These are phyloP conservation scores for Corythucha ciliata DNA, from an alignment of 2,888 invertebrate genomes.

Conservation along the genomic window DNA sequence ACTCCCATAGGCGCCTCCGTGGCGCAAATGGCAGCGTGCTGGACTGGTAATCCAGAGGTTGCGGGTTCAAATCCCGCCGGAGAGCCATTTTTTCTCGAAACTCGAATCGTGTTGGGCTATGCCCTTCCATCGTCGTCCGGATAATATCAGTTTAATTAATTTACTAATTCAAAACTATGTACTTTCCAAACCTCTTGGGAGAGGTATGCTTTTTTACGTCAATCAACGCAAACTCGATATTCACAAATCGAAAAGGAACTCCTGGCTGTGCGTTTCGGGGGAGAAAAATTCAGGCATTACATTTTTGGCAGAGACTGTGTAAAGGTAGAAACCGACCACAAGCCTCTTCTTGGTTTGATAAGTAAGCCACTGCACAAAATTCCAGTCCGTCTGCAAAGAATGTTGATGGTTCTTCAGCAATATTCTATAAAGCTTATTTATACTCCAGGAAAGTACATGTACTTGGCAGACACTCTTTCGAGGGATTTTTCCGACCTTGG, in stretches of 20 bases:
- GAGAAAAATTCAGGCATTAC: slow-evolving; percentile 38
- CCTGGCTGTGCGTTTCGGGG: slow-evolving; percentile 31
- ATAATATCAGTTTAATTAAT: too few relatives aligned
- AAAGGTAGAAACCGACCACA: slow-evolving; percentile 22
- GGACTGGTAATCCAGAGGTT: too few relatives aligned
- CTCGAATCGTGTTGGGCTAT: too few relatives aligned
- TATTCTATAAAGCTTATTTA: slow-evolving; percentile 28
- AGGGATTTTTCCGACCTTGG: not conserved
- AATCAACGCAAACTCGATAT: slow-evolving; percentile 39
- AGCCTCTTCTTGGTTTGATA: slow-evolving; percentile 20
- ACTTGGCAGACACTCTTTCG: slow-evolving; percentile 2
- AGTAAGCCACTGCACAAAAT: slow-evolving; percentile 22
- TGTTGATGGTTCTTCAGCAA: slow-evolving; percentile 19
- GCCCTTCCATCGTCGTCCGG: too few relatives aligned
- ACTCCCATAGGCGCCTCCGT: too few relatives aligned
- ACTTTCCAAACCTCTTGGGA: slow-evolving; percentile 21
- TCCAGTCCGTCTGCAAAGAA: slow-evolving; percentile 21
- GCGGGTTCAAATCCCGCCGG: too few relatives aligned
- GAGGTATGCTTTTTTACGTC: slow-evolving; percentile 35
- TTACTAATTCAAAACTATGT: too few relatives aligned
- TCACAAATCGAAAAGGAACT: slow-evolving; percentile 42
- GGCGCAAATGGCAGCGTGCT: too few relatives aligned
- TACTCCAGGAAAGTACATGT: slow-evolving; percentile 31
- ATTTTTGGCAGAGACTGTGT: slow-evolving; percentile 23
- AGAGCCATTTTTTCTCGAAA: too few relatives aligned